phyloP scores from a whole-genome alignment of 2,888 invertebrate species.

The Lasioglossum malachurum region DNA sequence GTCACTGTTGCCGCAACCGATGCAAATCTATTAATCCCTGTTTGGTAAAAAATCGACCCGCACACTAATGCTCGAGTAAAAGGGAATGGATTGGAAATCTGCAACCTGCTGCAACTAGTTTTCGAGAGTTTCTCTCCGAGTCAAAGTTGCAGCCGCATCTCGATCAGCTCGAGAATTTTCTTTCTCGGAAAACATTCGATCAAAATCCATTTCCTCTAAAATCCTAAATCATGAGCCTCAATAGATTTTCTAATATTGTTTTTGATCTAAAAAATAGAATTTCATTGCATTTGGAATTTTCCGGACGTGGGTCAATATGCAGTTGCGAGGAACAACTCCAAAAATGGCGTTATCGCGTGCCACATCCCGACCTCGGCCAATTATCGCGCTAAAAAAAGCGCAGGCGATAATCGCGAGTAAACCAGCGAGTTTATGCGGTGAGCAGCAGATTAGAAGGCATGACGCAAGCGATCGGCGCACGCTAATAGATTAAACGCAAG shows the following conservation, averaged over 20 bases:
- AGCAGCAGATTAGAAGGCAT: slow-evolving; percentile 9
- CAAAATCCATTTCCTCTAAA: background rate
- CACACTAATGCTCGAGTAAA: background rate
- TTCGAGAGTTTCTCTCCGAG: background rate
- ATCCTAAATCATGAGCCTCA: background rate
- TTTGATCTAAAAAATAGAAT: too few species aligned
- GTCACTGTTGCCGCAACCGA: background rate
- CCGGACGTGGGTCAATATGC: background rate
- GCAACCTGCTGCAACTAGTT: background rate
- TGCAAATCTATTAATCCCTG: slow-evolving; percentile 1
- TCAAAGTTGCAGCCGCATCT: background rate
- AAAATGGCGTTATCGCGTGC: background rate
- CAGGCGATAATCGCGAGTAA: background rate
- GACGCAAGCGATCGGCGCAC: slow-evolving; percentile 17
- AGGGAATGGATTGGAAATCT: background rate
- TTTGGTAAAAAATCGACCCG: background rate
- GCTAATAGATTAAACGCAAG: slow-evolving; percentile 14
- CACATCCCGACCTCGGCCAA: background rate
- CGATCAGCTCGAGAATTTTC: background rate
- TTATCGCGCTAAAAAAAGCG: background rate
- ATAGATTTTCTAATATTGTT: background rate
- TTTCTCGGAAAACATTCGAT: background rate
- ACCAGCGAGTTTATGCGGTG: background rate
- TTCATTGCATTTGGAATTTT: too few species aligned
- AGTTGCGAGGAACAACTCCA: background rate